phyloP scores from a whole-genome alignment of 2,113 vertebrate species.

The Oxyruncus cristatus region DNA sequence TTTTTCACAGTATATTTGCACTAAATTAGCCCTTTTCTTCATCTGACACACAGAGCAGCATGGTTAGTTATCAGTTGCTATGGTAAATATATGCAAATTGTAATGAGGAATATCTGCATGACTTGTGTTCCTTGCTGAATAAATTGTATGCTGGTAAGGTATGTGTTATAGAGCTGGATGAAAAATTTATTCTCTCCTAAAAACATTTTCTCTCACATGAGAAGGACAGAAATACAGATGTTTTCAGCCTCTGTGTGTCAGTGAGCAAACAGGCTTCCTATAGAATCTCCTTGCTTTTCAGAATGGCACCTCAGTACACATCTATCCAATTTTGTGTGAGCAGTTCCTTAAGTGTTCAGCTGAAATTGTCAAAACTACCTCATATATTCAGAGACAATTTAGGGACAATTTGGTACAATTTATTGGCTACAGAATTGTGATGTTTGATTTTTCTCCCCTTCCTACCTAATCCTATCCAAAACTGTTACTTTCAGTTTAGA shows the following conservation, averaged over 20 bases:
- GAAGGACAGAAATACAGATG: neutral
- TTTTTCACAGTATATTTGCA: neutral
- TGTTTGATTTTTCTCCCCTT: neutral
- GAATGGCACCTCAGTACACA: accelerated
- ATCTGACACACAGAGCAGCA: neutral
- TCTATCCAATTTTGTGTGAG: neutral
- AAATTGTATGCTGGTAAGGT: neutral
- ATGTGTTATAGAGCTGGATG: neutral
- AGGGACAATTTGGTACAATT: neutral
- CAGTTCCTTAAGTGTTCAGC: neutral
- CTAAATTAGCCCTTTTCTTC: neutral
- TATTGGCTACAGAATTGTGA: neutral
- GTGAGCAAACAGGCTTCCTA: neutral
- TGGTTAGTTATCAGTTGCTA: neutral
- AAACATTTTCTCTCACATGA: neutral
- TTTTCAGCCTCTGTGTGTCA: neutral
- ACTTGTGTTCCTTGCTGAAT: neutral
- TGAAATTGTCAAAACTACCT: neutral
- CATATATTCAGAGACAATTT: neutral
- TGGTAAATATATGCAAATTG: neutral
- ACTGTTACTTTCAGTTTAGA: neutral
- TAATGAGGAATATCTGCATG: neutral
- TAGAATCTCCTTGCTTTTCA: neutral
- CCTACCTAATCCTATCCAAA: neutral
- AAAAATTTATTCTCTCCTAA: neutral